phyloP scores from a whole-genome alignment of 2,113 vertebrate species.

The Alces alces region DNA sequence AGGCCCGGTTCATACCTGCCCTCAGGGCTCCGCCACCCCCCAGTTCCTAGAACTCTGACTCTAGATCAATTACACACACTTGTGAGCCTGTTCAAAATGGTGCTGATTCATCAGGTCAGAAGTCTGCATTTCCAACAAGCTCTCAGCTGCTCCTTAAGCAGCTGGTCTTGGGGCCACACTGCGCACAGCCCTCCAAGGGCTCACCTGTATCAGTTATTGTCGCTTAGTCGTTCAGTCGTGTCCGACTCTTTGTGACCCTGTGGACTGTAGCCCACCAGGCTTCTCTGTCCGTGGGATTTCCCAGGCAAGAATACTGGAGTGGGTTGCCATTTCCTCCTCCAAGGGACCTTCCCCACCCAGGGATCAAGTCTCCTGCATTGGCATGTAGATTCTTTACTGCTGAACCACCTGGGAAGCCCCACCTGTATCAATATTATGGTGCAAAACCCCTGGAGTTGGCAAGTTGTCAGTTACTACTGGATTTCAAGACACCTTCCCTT shows the following conservation, averaged over 20 bases:
- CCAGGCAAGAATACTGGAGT: neutral
- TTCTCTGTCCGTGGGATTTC: neutral
- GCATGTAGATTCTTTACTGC: neutral
- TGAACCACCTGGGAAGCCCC: neutral
- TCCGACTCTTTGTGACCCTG: neutral
- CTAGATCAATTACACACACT: fast-evolving
- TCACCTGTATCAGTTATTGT: neutral
- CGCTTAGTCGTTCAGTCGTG: neutral
- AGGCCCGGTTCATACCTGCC: neutral
- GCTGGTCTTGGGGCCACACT: neutral
- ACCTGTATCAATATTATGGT: neutral
- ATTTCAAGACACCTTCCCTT: neutral
- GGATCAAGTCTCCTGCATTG: neutral
- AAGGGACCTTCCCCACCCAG: neutral
- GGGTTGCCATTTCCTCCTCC: neutral
- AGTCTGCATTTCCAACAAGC: neutral
- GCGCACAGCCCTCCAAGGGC: neutral
- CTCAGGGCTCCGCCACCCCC: fast-evolving
- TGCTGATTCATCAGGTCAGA: neutral
- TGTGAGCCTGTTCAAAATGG: too few relatives aligned
- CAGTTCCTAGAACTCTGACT: neutral
- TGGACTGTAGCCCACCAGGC: neutral
- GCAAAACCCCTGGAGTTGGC: neutral
- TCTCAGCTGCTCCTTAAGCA: neutral
- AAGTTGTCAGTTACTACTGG: neutral